Conservation (phyloP, 2,113 vertebrate species). For the Amia ocellicauda region DNA sequence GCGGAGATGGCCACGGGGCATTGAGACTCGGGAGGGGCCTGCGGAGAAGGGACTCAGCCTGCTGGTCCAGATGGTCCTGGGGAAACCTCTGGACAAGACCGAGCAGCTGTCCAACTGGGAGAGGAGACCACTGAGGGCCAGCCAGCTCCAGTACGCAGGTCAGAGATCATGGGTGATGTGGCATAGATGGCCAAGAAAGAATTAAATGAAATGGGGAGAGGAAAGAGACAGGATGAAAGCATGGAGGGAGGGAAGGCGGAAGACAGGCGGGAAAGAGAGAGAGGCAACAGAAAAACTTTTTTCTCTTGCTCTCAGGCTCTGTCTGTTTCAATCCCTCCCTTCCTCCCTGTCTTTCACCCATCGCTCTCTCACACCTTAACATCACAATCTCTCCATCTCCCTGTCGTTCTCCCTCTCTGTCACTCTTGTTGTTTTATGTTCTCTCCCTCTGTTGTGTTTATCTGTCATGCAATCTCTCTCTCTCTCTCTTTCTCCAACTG, state of each 20-base stretch:
- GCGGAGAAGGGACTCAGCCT: constrained; percentile 79
- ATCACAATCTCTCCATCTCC: not conserved
- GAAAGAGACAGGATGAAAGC: too few species aligned
- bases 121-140: constrained; percentile 69
- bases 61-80: constrained; percentile 75
- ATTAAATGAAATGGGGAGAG: too few species aligned
- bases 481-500: not conserved
- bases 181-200: too few species aligned
- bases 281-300: not conserved
- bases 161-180: not conserved
- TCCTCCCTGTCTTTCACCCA: not conserved
- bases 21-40: constrained; percentile 24
- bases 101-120: constrained; percentile 90
- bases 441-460: too few species aligned
- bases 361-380: not conserved
- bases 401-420: not conserved
- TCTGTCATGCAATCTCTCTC: not conserved
- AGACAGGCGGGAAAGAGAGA: not conserved
- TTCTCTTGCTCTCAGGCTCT: not conserved
- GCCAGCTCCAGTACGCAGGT: constrained; percentile 84
- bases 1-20: not conserved
- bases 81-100: constrained; percentile 75
- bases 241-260: too few species aligned
- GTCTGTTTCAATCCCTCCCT: not conserved
- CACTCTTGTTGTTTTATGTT: too few species aligned